Conservation (phyloP, 1,140 invertebrate genomes). For the Drosophila melanogaster region Release_6_plus_ISO1_MT NT_033779.5:4441001-4441500, state of each 20-base stretch:
- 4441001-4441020: slow-evolving; percentile 12
- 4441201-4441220: slow-evolving; percentile 65
- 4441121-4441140: slow-evolving; percentile 69
- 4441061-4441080: slow-evolving; percentile 31
- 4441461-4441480: too few relatives aligned
- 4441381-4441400: neutral
- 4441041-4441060: slow-evolving; percentile 33
- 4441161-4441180: slow-evolving; percentile 59
- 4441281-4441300: slow-evolving; percentile 7
- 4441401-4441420: neutral
- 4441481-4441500: too few relatives aligned
- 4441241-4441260: slow-evolving; percentile 63
- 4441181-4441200: slow-evolving; percentile 66
- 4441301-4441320: slow-evolving; percentile 6
- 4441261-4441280: slow-evolving; percentile 15
- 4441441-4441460: too few relatives aligned
- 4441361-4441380: neutral
- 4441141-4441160: slow-evolving; percentile 77
- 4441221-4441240: slow-evolving; percentile 40
- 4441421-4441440: neutral
- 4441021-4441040: slow-evolving; percentile 24
- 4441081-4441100: slow-evolving; percentile 22
- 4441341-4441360: neutral
- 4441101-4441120: slow-evolving; percentile 49
- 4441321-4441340: neutral